Percentiles rank a stretch among this genome's conserved stretches.
phyloP scores from a whole-genome alignment of 2,888 invertebrate species.

The Belgica antarctica region DNA sequence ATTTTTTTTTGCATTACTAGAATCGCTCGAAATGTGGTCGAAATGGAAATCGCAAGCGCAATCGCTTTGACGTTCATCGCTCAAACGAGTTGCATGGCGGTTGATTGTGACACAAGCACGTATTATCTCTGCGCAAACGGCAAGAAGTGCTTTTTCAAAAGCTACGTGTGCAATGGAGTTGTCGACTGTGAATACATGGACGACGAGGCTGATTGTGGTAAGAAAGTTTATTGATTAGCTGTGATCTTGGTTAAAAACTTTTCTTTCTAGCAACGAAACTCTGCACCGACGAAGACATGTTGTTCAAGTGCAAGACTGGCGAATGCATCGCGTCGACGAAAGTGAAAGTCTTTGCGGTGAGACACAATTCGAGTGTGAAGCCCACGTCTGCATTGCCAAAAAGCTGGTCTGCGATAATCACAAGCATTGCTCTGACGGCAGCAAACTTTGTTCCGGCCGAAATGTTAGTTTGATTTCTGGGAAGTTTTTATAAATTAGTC shows the following conservation, averaged over 20 bases:
- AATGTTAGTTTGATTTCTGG: too few relatives aligned
- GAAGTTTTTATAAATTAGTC: too few relatives aligned
- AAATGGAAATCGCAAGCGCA: background rate
- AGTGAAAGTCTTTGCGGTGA: conserved; percentile 54
- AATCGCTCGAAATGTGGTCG: background rate
- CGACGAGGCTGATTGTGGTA: conserved; percentile 61
- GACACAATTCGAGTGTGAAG: conserved; percentile 56
- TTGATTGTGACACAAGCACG: conserved; percentile 46
- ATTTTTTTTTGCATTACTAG: too few relatives aligned
- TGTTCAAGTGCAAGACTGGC: conserved; percentile 50
- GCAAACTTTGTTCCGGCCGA: too few relatives aligned
- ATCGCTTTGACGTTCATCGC: too few relatives aligned
- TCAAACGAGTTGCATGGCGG: background rate
- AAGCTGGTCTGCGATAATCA: conserved; percentile 71
- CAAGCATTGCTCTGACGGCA: conserved; percentile 65
- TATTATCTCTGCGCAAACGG: conserved; percentile 60
- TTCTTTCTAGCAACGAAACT: background rate
- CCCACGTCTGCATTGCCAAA: conserved; percentile 67
- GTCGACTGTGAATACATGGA: conserved; percentile 60
- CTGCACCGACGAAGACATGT: background rate
- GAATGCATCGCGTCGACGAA: conserved; percentile 64
- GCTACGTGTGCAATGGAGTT: conserved; percentile 59
- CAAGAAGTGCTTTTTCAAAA: conserved; percentile 58
- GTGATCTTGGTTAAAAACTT: too few relatives aligned
- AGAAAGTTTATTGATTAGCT: conserved; percentile 47